Evolutionary conservation across 2,888 invertebrate species (phyloP).

Genomic region (Ormyrus thymus): DNA sequence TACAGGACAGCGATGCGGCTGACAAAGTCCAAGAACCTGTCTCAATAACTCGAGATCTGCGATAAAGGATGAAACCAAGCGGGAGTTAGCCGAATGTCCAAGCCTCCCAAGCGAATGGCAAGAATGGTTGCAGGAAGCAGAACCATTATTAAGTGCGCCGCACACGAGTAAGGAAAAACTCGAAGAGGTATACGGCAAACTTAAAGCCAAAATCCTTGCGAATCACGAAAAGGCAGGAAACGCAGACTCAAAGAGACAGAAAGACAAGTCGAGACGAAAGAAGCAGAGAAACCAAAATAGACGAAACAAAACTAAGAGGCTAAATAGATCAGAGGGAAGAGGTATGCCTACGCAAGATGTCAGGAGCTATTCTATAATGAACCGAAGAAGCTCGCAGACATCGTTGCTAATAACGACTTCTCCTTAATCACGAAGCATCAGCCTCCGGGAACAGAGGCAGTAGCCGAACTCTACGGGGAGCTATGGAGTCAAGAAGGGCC

Average conservation of each 20-base stretch:
- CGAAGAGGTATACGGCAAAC: neutral
- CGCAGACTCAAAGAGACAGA: neutral
- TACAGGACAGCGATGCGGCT: too few relatives aligned
- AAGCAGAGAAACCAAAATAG: neutral
- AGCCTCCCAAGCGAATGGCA: too few relatives aligned
- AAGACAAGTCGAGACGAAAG: neutral
- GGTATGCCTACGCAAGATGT: neutral
- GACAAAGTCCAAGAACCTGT: too few relatives aligned
- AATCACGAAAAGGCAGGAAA: neutral
- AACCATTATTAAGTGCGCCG: neutral
- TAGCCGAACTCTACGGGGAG: neutral
- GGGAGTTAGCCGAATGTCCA: too few relatives aligned
- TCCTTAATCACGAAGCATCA: neutral
- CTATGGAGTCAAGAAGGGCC: neutral
- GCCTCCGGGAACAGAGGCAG: neutral
- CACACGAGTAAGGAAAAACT: neutral
- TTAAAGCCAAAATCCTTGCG: neutral
- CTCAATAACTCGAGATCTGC: too few relatives aligned
- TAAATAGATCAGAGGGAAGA: neutral
- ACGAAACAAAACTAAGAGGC: neutral
- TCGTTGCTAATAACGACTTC: neutral
- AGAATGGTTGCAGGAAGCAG: too few relatives aligned
- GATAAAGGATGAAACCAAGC: too few relatives aligned
- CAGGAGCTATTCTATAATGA: too few relatives aligned
- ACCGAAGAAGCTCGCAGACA: constrained; percentile 23